These are phyloP conservation scores for Synanthedon vespiformis DNA, from an alignment of 2,888 invertebrate species.

Conservation along the genomic window DNA sequence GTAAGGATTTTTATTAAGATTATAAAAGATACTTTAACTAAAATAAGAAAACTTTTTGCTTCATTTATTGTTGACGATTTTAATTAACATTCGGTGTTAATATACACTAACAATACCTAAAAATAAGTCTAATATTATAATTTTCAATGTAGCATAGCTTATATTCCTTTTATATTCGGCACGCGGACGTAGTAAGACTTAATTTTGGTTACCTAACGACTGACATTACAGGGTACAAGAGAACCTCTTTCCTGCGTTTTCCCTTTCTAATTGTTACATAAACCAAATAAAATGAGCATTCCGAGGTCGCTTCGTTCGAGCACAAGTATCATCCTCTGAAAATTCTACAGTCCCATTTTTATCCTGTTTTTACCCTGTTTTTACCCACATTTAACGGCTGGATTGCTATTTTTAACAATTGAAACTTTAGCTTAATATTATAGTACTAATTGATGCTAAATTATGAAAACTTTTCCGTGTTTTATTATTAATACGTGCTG, in stretches of 20 bases:
- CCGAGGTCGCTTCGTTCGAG: conserved; percentile 19
- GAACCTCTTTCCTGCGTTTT: conserved; percentile 39
- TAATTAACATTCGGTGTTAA: no score
- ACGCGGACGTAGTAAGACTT: conserved; percentile 22
- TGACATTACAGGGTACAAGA: conserved; percentile 31
- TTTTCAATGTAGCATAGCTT: conserved; percentile 3
- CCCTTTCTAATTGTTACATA: conserved; percentile 52
- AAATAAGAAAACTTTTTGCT: no score
- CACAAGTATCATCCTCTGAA: conserved; percentile 12
- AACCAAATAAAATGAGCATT: conserved; percentile 48
- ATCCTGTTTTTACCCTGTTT: conserved; percentile 5
- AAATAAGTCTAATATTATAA: no score
- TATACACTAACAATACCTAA: no score
- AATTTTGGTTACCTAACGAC: conserved; percentile 41
- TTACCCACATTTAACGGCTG: conserved; percentile 1
- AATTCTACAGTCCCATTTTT: conserved; percentile 7
- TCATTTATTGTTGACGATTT: no score
- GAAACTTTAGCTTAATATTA: background rate
- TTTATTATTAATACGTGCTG: no score
- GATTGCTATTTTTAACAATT: background rate
- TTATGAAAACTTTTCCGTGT: no score
- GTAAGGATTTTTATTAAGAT: no score
- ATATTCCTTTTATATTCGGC: conserved; percentile 10
- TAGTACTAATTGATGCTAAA: background rate
- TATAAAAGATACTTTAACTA: no score